Base-by-base conservation (phyloP, 2,888 invertebrate species). In the Lacanobia wlatinum region DNA sequence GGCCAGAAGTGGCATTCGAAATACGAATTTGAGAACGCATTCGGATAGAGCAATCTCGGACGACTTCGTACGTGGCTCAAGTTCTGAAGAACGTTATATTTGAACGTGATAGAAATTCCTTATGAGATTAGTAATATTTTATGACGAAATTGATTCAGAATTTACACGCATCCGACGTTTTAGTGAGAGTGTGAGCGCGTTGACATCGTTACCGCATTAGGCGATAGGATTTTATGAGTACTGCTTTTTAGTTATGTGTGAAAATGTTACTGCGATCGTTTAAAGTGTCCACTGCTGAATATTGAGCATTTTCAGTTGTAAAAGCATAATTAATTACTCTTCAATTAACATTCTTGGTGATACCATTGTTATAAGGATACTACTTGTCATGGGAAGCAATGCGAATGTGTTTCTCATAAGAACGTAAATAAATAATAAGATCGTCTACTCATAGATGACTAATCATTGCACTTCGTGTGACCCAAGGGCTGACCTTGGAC, bases 41-140 rank as follows among this genome's bases (percentile, higher is more conserved):
- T 90, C 89, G 88, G 85, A 91, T 90, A 86, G 90, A 90, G 91
- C 92, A 94, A 94, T 94, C 94, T 92, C 92, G 87, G 88, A 86
- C 87, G 81, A 82, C 74, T 78, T 73, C 70, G 82, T 84, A 87
- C 91, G 92, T 91, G 86, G 88, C 87, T 88, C 80, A 69, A 83
- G 82, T 77, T 87, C 84, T 80, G 81, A 87, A 83, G 80, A 87
- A 87, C 91, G 90, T 93, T 94, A 94, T 90, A 86, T 86, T 76
- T 72, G 87, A 85, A 95, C 95, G 95, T 95, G 95, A 90, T 88
- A 90, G 89, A 87, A 92, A 92, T 95, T 71, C 88, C 70, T 80
- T 88, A 91, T 89, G 77, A 87, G 87, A 91, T 90, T 90, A 90
- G 88, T 85, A 88, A 90, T 89, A 89, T 87, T 92, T 89, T 91